phyloP scores from a whole-genome alignment of 2,113 vertebrate species.

The Platycercus adscitus region DNA sequence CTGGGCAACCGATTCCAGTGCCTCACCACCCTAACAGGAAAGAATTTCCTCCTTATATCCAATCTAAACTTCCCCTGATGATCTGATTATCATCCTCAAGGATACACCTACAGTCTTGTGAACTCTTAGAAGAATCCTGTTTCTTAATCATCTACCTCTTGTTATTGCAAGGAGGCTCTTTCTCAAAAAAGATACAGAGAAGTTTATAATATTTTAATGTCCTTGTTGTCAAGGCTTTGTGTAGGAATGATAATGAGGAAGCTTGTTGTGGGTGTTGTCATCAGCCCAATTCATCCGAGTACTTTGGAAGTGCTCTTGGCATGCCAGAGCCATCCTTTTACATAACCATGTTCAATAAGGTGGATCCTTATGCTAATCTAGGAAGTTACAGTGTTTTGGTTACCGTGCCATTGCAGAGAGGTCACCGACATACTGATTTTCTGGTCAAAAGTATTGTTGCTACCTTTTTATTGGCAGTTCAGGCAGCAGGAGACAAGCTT shows the following conservation, averaged over 20 bases:
- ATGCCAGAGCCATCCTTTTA: background rate
- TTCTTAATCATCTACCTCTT: background rate
- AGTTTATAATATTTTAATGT: background rate
- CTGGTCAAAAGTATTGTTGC: background rate
- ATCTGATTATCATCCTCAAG: background rate
- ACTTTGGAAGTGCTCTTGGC: background rate
- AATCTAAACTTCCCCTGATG: no score
- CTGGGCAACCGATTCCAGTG: no score
- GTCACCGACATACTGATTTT: background rate
- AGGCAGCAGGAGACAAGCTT: background rate
- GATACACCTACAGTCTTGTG: background rate
- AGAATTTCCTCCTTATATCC: no score
- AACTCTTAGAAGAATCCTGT: background rate
- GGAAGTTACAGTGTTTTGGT: background rate
- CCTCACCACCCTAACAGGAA: no score
- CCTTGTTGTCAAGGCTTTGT: background rate
- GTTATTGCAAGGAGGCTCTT: background rate
- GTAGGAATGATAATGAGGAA: background rate
- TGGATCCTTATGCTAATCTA: background rate
- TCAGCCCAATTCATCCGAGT: background rate
- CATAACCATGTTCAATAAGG: background rate
- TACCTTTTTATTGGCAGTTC: background rate
- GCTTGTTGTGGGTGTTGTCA: background rate
- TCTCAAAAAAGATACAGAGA: background rate
- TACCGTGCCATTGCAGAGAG: fast-evolving